A percentile compares a stretch with the other conserved stretches of the same genome.
Evolutionary conservation across 2,888 invertebrate genomes (phyloP).

Genomic region (Thera obeliscata): DNA sequence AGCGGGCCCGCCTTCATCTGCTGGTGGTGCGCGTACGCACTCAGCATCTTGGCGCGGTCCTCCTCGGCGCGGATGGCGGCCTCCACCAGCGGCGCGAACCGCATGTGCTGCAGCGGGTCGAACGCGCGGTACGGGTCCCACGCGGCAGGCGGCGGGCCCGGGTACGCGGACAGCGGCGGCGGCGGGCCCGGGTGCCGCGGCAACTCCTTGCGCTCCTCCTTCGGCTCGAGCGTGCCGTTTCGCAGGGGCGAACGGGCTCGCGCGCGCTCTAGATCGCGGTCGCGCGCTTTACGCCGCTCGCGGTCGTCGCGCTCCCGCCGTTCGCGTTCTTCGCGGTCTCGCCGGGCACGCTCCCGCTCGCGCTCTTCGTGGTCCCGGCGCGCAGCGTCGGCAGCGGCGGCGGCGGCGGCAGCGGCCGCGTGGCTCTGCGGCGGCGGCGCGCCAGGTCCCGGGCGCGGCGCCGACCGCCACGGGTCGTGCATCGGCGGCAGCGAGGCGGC

Average conservation of each 20-base stretch:
- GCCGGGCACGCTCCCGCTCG: conserved; percentile 82
- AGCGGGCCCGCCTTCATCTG: conserved; percentile 78
- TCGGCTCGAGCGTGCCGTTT: conserved; percentile 85
- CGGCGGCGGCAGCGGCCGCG: conserved; percentile 47
- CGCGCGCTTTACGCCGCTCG: conserved; percentile 82
- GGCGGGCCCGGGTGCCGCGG: conserved; percentile 85
- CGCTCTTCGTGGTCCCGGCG: conserved; percentile 78
- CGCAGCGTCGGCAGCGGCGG: conserved; percentile 67
- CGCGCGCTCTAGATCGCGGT: conserved; percentile 84
- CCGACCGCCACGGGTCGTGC: conserved; percentile 74
- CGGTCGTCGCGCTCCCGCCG: conserved; percentile 68
- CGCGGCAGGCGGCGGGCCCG: conserved; percentile 74
- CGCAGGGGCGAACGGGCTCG: conserved; percentile 90
- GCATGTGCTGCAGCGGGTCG: conserved; percentile 87
- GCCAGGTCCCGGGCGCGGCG: conserved; percentile 38
- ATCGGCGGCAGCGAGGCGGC: conserved; percentile 65
- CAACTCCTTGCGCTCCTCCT: conserved; percentile 82
- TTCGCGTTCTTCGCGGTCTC: conserved; percentile 86
- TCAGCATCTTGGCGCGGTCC: conserved; percentile 90
- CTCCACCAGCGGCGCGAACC: conserved; percentile 92
- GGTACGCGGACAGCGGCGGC: conserved; percentile 67
- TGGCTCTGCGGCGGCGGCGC: conserved; percentile 52
- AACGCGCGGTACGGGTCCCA: conserved; percentile 90
- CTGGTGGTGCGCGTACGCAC: conserved; percentile 87
- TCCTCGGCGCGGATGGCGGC: conserved; percentile 91